Conservation (phyloP, 2,113 vertebrate species). For the Microcebus lehilahytsara region DNA sequence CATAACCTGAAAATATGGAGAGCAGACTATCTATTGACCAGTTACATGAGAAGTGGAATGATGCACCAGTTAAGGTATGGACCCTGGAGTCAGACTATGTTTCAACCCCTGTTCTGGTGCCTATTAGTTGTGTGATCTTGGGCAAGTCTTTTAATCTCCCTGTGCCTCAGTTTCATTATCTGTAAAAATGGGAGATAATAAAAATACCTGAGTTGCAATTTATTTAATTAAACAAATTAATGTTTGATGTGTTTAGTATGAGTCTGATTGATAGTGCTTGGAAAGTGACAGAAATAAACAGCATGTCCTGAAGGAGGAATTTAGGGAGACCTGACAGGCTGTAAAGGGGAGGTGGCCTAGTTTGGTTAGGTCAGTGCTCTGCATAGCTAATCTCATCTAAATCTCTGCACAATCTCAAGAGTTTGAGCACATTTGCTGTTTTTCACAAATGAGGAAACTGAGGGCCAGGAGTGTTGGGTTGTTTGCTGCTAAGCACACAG, state of each 20-base stretch:
- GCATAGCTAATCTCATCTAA: not conserved
- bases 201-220: not conserved
- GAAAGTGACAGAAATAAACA: not conserved
- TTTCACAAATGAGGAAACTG: not conserved
- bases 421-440: not conserved
- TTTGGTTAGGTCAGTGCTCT: not conserved
- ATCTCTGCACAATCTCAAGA: not conserved
- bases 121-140: not conserved
- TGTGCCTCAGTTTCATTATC: not conserved
- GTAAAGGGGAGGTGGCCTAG: too few relatives aligned
- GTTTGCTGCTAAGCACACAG: not conserved
- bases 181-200: not conserved
- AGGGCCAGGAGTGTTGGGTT: not conserved
- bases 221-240: not conserved
- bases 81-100: not conserved
- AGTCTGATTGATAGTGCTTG: not conserved
- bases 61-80: too few relatives aligned
- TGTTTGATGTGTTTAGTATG: not conserved
- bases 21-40: not conserved
- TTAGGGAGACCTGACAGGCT: not conserved
- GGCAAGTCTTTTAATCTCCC: not conserved
- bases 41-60: not conserved
- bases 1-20: not conserved
- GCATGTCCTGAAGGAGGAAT: not conserved
- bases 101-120: not conserved